Percentiles rank a stretch among this genome's conserved stretches.
These are phyloP conservation scores for Drosophila glabriapex DNA, from an alignment of 2,888 invertebrate genomes.

Conservation along the genomic window DNA sequence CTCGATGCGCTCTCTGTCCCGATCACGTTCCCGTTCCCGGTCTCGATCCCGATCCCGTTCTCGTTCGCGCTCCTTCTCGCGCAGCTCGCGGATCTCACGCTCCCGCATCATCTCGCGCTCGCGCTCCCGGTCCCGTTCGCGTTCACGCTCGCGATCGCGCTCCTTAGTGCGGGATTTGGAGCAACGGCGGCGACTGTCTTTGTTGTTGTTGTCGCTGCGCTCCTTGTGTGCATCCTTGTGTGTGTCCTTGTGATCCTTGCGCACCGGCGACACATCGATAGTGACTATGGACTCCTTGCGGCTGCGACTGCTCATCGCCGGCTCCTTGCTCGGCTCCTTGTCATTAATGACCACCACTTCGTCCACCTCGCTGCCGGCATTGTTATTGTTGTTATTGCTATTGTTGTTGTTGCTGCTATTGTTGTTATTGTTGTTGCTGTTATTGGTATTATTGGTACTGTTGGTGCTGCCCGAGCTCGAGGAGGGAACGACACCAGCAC, in stretches of 20 bases:
- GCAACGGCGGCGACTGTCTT: slow-evolving; percentile 77
- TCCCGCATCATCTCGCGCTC: slow-evolving; percentile 86
- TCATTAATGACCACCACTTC: slow-evolving; percentile 73
- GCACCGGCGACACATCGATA: slow-evolving; percentile 77
- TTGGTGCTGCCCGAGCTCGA: slow-evolving; percentile 2
- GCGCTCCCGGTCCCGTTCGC: slow-evolving; percentile 85
- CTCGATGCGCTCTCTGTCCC: slow-evolving; percentile 39
- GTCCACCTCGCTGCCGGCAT: slow-evolving; percentile 43
- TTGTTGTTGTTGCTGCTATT: slow-evolving; percentile 7
- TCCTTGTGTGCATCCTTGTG: slow-evolving; percentile 68
- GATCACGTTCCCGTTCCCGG: slow-evolving; percentile 58
- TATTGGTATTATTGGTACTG: not conserved
- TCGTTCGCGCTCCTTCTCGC: slow-evolving; percentile 85
- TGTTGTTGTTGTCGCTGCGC: slow-evolving; percentile 59
- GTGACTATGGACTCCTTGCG: slow-evolving; percentile 58
- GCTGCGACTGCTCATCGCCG: slow-evolving; percentile 28
- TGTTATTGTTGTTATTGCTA: not conserved
- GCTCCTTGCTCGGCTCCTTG: slow-evolving; percentile 38
- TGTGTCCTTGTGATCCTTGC: slow-evolving; percentile 81
- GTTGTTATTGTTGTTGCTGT: slow-evolving; percentile 1
- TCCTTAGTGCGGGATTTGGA: slow-evolving; percentile 85
- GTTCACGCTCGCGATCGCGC: slow-evolving; percentile 86
- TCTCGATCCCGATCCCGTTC: slow-evolving; percentile 86
- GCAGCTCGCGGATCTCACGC: slow-evolving; percentile 58
- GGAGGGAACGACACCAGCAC: not conserved